phyloP scores from a whole-genome alignment of 2,888 invertebrate genomes.

The Synanthedon tipuliformis region DNA sequence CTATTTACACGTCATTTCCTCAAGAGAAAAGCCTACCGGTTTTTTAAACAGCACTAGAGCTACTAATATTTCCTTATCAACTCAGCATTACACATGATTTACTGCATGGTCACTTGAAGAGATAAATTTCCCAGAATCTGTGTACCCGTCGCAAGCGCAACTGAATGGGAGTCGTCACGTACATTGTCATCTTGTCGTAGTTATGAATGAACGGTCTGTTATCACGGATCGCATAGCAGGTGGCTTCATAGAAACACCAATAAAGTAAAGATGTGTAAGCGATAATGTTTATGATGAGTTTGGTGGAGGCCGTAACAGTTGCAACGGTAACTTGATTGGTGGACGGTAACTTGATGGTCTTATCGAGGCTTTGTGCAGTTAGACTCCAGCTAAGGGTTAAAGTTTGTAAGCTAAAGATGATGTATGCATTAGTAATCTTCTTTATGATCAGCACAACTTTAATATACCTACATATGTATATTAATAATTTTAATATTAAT shows the following conservation, averaged over 20 bases:
- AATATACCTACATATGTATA: no score
- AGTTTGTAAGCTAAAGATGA: no score
- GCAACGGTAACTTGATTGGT: conserved; percentile 4
- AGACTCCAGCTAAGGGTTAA: no score
- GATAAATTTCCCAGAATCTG: background rate
- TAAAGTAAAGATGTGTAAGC: conserved; percentile 6
- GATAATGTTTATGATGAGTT: conserved; percentile 4
- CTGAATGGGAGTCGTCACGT: conserved; percentile 33
- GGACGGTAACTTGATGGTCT: background rate
- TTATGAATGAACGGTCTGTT: conserved; percentile 49
- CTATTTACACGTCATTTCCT: no score
- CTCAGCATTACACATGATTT: background rate
- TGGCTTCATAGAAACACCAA: conserved; percentile 36
- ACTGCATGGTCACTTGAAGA: background rate
- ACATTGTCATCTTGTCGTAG: conserved; percentile 19
- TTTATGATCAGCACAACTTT: no score
- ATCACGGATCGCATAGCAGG: conserved; percentile 48
- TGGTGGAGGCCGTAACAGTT: conserved; percentile 5
- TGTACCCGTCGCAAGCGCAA: conserved; percentile 3
- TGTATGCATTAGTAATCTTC: no score
- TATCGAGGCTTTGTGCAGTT: no score
- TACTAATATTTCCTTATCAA: background rate
- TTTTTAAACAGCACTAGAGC: background rate
- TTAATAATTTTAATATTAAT: no score
- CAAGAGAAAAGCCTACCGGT: no score